Conservation (phyloP, 1,140 invertebrate genomes). For the Chrysomallon squamiferum region DNA sequence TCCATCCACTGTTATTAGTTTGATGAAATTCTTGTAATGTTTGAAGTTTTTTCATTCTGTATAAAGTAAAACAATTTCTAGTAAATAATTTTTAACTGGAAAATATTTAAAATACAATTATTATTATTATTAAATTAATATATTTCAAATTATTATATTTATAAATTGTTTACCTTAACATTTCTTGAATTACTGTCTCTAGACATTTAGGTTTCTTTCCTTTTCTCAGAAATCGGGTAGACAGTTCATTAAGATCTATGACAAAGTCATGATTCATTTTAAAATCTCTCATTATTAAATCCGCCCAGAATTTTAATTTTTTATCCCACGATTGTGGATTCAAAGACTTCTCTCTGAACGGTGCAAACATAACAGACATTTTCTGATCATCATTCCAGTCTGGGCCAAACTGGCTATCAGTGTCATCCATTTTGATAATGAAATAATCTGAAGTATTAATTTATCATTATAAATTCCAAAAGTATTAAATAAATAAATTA, state of each 20-base stretch:
- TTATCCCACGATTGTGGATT: slow-evolving; percentile 53
- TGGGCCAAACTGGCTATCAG: background rate
- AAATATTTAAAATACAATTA: too few species aligned
- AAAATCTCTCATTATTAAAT: slow-evolving; percentile 30
- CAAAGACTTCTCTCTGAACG: slow-evolving; percentile 48
- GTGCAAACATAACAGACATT: slow-evolving; percentile 54
- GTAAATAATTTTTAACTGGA: too few species aligned
- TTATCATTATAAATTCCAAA: too few species aligned
- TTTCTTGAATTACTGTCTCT: slow-evolving; percentile 42
- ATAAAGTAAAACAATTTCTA: too few species aligned
- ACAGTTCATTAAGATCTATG: slow-evolving; percentile 28
- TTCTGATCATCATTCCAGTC: slow-evolving; percentile 47
- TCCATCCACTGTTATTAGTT: background rate
- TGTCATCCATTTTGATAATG: background rate
- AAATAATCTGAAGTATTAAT: too few species aligned
- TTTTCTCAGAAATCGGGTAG: slow-evolving; percentile 37
- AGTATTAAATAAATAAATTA: too few species aligned
- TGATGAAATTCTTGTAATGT: background rate
- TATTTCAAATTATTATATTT: too few species aligned
- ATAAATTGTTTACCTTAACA: slow-evolving; percentile 41
- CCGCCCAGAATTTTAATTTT: slow-evolving; percentile 53
- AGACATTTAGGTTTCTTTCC: slow-evolving; percentile 47
- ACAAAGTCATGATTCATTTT: slow-evolving; percentile 18
- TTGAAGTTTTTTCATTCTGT: background rate
- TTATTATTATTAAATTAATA: too few species aligned